Percentiles rank a stretch among this genome's conserved stretches.
Evolutionary conservation across 2,113 vertebrate genomes (phyloP).

Genomic region (Recurvirostra avosetta): DNA sequence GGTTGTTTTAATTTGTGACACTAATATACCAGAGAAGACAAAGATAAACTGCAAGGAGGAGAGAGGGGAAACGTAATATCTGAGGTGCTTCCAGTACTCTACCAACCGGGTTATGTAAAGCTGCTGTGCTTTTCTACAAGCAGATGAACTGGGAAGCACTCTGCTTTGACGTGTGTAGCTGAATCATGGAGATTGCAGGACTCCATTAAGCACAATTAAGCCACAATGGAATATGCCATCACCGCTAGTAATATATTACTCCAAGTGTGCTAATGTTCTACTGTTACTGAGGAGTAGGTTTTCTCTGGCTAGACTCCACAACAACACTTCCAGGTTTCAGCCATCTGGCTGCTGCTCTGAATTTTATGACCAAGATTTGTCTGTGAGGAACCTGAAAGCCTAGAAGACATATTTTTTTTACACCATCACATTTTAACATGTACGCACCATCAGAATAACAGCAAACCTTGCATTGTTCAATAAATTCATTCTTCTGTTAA

Average conservation of each 20-base stretch:
- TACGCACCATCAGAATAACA: background rate
- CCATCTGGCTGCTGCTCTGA: conserved; percentile 10
- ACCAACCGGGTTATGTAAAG: background rate
- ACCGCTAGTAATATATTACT: background rate
- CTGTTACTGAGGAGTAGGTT: background rate
- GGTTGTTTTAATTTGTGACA: background rate
- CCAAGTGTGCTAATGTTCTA: background rate
- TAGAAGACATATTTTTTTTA: background rate
- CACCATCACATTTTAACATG: background rate
- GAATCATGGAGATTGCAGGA: background rate
- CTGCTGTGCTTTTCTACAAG: background rate
- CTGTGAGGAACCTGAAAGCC: background rate
- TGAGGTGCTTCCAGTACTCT: background rate
- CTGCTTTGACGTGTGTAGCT: background rate
- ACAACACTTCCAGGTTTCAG: background rate
- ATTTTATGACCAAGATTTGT: conserved; percentile 3
- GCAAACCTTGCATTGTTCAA: background rate
- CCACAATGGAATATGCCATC: background rate
- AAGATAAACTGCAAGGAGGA: background rate
- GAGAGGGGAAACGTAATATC: background rate
- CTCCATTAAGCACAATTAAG: background rate
- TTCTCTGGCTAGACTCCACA: conserved; percentile 2
- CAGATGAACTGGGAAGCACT: background rate
- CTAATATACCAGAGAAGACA: background rate
- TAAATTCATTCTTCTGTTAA: background rate